Evolutionary conservation across 2,888 invertebrate genomes (phyloP), one percentile per base, ranked within the genome.

Genomic region (Oscheius sp.): DNA sequence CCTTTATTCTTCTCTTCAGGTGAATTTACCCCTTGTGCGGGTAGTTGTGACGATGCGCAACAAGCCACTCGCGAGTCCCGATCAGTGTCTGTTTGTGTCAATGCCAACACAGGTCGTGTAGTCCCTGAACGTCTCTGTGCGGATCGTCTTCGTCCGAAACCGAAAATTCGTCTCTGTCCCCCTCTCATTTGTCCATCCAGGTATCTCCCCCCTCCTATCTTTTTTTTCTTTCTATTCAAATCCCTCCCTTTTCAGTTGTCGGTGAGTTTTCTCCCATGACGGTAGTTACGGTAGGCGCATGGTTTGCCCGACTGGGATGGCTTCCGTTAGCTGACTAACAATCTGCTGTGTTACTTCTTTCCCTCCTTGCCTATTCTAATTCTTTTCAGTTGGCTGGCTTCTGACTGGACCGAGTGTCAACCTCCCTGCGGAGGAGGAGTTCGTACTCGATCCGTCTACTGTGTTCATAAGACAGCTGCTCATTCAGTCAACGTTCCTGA

Each of bases 381-480:
- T 12, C 24, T 24, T 74, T 83, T 67, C 89, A 95, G 96, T 86
- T 96, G 92, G 89, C 92, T 94, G 84, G 92, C 93, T 73, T 94
- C 94, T 70, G 92, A 93, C 63, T 96, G 95, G 95, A 91, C 94
- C 1, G 91, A 92, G 0, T 97, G 96, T 89, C 94, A 93, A 81
- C 92, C 92, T 0, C 91, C 92, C 0, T 95, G 96, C 86, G 95
- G 95, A 0, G 92, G 93, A 86, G 96, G 95, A 0, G 89, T 92
- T 79, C 90, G 92, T n/a, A 91, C 91, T 74, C 91, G 95, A 33
- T 91, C 91, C 80, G 94, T 94, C n/a, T 91, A 92, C 80, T 97
- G 97, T 89, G 86, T 80, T 12, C 81, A 82, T 32, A 49, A 54
- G 17, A 62, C 72, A n/a, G 63, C 68, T 12, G 71, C 75, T 44